These are phyloP conservation scores for Willowsia nigromaculata DNA, from an alignment of 2,888 invertebrate genomes.

Conservation along the genomic window DNA sequence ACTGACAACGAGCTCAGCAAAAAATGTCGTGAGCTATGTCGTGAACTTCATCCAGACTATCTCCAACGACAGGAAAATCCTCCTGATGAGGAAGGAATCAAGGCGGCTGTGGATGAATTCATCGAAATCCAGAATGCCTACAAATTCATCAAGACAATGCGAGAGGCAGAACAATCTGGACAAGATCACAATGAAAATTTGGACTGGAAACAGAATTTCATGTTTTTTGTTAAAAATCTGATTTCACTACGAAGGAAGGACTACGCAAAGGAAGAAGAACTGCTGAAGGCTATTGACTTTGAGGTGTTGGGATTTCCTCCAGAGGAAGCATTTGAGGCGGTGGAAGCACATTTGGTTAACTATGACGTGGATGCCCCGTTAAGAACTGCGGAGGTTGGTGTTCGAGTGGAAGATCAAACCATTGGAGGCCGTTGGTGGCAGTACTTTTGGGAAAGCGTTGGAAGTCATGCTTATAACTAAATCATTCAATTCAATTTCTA, in stretches of 20 bases:
- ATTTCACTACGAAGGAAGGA: background rate
- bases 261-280: background rate
- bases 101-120: background rate
- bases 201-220: background rate
- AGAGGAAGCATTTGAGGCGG: background rate
- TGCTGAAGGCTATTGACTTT: background rate
- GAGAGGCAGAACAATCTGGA: background rate
- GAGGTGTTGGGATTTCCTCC: background rate
- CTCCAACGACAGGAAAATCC: background rate
- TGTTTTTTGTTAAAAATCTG: conserved; percentile 5
- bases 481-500: background rate
- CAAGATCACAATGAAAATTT: background rate
- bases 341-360: background rate
- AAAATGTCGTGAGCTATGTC: background rate
- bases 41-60: background rate
- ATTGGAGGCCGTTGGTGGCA: background rate
- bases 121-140: background rate
- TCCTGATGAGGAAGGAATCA: background rate
- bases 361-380: background rate
- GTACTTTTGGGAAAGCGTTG: background rate
- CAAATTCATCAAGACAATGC: conserved; percentile 2
- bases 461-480: background rate
- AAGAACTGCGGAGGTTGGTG: background rate
- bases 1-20: background rate
- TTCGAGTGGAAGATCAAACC: background rate